Percentiles rank a stretch among this genome's conserved stretches.
These are phyloP conservation scores for Desoria tigrina DNA, from an alignment of 2,888 invertebrate species.

Conservation along the genomic window DNA sequence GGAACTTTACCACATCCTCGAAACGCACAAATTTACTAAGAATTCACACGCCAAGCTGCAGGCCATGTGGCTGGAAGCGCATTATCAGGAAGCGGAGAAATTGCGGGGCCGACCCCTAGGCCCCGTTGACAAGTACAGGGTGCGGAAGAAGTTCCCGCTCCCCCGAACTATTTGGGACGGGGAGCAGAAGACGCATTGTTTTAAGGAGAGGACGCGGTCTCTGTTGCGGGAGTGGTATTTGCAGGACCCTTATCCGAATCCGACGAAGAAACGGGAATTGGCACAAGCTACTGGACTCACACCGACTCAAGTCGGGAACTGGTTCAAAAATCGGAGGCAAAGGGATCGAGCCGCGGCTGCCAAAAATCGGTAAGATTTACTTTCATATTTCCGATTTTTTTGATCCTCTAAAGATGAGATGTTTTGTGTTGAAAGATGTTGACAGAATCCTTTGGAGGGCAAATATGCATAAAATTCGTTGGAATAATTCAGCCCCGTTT, in stretches of 20 bases:
- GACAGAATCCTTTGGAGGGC: too few relatives aligned
- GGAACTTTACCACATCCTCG: constrained; percentile 91
- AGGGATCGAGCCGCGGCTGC: constrained; percentile 91
- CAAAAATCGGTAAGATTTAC: too few relatives aligned
- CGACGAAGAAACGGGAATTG: constrained; percentile 89
- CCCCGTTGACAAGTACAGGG: constrained; percentile 72
- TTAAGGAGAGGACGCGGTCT: constrained; percentile 77
- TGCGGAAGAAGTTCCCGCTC: constrained; percentile 94
- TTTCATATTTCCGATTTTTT: too few relatives aligned
- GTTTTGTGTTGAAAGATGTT: too few relatives aligned
- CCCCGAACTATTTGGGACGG: constrained; percentile 99
- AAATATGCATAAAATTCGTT: too few relatives aligned
- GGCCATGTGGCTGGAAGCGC: constrained; percentile 94
- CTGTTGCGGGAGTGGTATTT: constrained; percentile 90
- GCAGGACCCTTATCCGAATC: constrained; percentile 83
- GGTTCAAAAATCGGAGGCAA: constrained; percentile 98
- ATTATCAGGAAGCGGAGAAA: constrained; percentile 97
- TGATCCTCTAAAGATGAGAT: too few relatives aligned
- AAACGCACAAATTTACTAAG: constrained; percentile 90
- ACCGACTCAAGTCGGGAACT: constrained; percentile 68
- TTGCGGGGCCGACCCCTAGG: constrained; percentile 84
- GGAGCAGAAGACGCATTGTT: constrained; percentile 98
- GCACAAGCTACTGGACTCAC: constrained; percentile 94
- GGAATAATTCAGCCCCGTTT: too few relatives aligned
- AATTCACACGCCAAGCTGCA: constrained; percentile 95